Conservation (phyloP, 2,888 invertebrate species). For the Parnassius apollo region DNA sequence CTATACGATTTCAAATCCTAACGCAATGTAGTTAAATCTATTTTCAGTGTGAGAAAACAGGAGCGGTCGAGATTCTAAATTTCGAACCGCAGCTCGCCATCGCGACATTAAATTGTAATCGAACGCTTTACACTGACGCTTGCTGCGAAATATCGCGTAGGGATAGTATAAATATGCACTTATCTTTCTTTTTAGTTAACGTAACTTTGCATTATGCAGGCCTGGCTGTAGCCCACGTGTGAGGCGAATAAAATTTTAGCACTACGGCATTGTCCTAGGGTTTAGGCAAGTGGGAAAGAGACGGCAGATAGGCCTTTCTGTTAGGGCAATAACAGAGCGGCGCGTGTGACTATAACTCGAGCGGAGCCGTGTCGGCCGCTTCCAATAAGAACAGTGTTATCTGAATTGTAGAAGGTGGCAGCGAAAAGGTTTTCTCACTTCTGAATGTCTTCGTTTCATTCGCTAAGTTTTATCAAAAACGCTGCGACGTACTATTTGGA, state of each 20-base stretch:
- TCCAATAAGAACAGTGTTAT: constrained; percentile 61
- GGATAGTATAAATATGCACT: constrained; percentile 78
- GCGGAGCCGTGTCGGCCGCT: constrained; percentile 48
- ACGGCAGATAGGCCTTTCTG: constrained; percentile 58
- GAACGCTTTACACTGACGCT: constrained; percentile 77
- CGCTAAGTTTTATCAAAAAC: constrained; percentile 8
- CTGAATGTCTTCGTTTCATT: constrained; percentile 13
- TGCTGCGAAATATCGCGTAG: constrained; percentile 72
- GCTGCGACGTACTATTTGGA: constrained; percentile 1
- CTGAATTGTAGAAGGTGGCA: constrained; percentile 43
- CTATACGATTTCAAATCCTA: constrained; percentile 32
- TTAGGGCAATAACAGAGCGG: constrained; percentile 64
- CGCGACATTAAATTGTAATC: constrained; percentile 80
- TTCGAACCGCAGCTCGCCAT: constrained; percentile 56
- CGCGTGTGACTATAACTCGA: constrained; percentile 65
- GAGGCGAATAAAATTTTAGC: constrained; percentile 78
- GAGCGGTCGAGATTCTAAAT: constrained; percentile 59
- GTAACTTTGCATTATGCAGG: constrained; percentile 77
- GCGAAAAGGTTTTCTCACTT: constrained; percentile 44
- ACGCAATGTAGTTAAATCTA: constrained; percentile 33
- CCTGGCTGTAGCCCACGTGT: constrained; percentile 66
- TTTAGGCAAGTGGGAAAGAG: constrained; percentile 53
- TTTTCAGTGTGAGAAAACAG: constrained; percentile 30
- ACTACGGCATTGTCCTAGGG: constrained; percentile 69
- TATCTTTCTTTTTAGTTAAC: constrained; percentile 80